Evolutionary conservation across 2,797 vertebrate species (phyloP).

Genomic region (Catostomus latipinnis): DNA sequence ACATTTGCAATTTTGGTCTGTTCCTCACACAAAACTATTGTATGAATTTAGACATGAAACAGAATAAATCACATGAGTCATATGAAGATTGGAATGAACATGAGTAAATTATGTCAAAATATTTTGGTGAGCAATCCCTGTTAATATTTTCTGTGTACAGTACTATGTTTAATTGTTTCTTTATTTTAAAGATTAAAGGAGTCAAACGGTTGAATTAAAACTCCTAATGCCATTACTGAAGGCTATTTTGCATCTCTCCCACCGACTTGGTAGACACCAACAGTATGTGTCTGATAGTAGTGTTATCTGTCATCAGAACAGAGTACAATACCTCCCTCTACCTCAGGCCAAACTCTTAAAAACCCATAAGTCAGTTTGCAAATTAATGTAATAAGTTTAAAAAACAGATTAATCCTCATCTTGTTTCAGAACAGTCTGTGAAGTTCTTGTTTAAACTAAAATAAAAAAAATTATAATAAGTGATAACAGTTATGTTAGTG

Average conservation of each 20-base stretch:
- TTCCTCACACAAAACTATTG: too few relatives aligned
- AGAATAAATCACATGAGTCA: too few relatives aligned
- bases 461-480: background rate
- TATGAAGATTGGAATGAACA: too few relatives aligned
- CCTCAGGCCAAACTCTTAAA: constrained; percentile 10
- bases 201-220: background rate
- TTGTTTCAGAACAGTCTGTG: background rate
- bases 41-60: too few relatives aligned
- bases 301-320: constrained; percentile 28
- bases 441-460: constrained; percentile 18
- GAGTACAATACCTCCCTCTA: background rate
- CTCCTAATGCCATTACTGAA: background rate
- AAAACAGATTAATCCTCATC: background rate
- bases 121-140: too few relatives aligned
- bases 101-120: too few relatives aligned
- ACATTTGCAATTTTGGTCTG: too few relatives aligned
- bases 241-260: background rate
- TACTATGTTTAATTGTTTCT: too few relatives aligned
- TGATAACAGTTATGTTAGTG: constrained; percentile 2
- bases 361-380: background rate
- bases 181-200: background rate
- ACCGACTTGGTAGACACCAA: background rate
- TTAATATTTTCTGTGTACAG: too few relatives aligned
- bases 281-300: constrained; percentile 6
- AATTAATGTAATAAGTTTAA: background rate